A percentile compares a stretch with the other conserved stretches of the same genome.
Conservation (phyloP, 1,140 invertebrate genomes). For the Pseudomyrmex flavicornis region DNA sequence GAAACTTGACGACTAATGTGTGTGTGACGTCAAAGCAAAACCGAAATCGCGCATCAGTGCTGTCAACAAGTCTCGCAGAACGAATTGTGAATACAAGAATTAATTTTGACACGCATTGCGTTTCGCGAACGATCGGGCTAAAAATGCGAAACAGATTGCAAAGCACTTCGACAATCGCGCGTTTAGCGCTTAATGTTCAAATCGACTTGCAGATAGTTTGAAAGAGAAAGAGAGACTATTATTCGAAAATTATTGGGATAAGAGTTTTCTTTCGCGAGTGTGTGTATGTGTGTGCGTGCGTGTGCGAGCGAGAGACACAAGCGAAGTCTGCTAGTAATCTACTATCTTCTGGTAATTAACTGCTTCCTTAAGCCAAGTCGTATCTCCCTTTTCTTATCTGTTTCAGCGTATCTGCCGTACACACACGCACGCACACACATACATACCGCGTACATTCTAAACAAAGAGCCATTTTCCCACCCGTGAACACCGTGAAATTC, state of each 20-base stretch:
- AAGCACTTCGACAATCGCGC: background rate
- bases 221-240: slow-evolving; percentile 63
- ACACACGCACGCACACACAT: slow-evolving; percentile 47
- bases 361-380: slow-evolving; percentile 82
- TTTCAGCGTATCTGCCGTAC: slow-evolving; percentile 64
- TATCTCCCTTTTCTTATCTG: slow-evolving; percentile 75
- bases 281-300: background rate
- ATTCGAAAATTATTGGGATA: slow-evolving; percentile 56
- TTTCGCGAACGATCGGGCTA: too few relatives aligned
- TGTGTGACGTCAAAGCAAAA: background rate
- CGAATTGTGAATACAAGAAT: too few relatives aligned
- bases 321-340: slow-evolving; percentile 76
- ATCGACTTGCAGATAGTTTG: slow-evolving; percentile 16
- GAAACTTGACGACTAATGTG: background rate
- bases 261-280: slow-evolving; percentile 58
- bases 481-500: slow-evolving; percentile 49
- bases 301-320: slow-evolving; percentile 63
- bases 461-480: slow-evolving; percentile 78
- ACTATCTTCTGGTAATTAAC: slow-evolving; percentile 83
- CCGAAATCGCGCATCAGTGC: background rate
- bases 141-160: too few relatives aligned
- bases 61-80: too few relatives aligned
- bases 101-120: too few relatives aligned
- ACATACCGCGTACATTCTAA: slow-evolving; percentile 65
- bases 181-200: slow-evolving; percentile 14